phyloP scores from a whole-genome alignment of 2,113 vertebrate species.

The Collichthys lucidus region DNA sequence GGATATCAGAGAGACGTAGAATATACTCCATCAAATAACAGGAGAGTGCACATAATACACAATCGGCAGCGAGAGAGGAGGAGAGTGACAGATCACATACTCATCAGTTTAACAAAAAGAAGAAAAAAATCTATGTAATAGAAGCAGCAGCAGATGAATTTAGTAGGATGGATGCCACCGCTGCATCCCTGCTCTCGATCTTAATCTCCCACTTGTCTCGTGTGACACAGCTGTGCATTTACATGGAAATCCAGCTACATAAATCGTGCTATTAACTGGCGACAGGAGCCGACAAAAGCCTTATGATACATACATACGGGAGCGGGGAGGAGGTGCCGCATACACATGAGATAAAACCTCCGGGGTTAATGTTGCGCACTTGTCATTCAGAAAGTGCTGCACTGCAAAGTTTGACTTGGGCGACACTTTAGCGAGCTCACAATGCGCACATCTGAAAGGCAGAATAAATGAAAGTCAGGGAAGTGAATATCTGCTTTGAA shows the following conservation, averaged over 20 bases:
- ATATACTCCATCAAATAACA: slow-evolving; percentile 18
- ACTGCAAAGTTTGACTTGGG: slow-evolving; percentile 33
- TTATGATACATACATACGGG: slow-evolving; percentile 40
- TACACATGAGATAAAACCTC: slow-evolving; percentile 23
- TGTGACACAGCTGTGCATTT: slow-evolving; percentile 70
- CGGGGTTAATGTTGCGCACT: slow-evolving; percentile 11
- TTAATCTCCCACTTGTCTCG: slow-evolving; percentile 70
- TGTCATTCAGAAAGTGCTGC: slow-evolving; percentile 24
- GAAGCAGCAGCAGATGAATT: slow-evolving; percentile 37
- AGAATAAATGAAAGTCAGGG: slow-evolving; percentile 19
- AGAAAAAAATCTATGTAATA: slow-evolving; percentile 17
- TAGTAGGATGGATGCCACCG: slow-evolving; percentile 49
- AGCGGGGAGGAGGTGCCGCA: neutral
- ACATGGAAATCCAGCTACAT: slow-evolving; percentile 73
- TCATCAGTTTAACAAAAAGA: slow-evolving; percentile 34
- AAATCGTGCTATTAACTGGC: slow-evolving; percentile 71
- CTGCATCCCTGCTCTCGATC: slow-evolving; percentile 57
- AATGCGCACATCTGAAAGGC: slow-evolving; percentile 21
- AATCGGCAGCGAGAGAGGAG: neutral
- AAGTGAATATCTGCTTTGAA: slow-evolving; percentile 28
- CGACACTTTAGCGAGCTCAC: slow-evolving; percentile 22
- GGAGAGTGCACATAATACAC: slow-evolving; percentile 32
- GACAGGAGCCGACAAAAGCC: slow-evolving; percentile 68
- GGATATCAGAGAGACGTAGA: neutral
- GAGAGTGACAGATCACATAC: slow-evolving; percentile 47